Conservation (phyloP, 2,888 invertebrate genomes). For the Acanthosepion pharaonis region DNA sequence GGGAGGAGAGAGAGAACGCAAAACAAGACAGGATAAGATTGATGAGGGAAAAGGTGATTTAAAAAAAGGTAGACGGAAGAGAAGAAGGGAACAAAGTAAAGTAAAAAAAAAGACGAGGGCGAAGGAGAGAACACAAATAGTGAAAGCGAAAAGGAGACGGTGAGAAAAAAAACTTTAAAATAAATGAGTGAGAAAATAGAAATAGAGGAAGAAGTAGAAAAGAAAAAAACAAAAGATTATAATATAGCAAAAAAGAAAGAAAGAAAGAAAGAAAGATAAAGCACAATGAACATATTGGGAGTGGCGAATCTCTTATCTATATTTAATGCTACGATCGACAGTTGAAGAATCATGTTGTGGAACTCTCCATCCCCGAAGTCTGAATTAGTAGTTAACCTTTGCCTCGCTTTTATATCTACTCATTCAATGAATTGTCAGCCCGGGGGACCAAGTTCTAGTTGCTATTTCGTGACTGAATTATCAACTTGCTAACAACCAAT, state of each 20-base stretch:
- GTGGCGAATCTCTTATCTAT: neutral
- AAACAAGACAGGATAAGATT: neutral
- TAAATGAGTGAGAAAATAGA: neutral
- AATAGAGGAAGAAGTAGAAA: neutral
- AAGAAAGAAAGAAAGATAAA: neutral
- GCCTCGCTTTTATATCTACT: neutral
- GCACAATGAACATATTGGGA: neutral
- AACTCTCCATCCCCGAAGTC: slow-evolving; percentile 15
- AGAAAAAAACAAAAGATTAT: neutral
- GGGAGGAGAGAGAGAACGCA: neutral
- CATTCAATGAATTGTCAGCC: neutral
- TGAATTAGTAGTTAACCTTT: slow-evolving; percentile 8
- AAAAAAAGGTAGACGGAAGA: neutral
- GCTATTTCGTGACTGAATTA: neutral
- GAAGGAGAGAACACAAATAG: neutral
- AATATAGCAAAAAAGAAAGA: neutral
- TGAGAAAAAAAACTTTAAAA: too few relatives aligned
- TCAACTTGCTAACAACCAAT: neutral
- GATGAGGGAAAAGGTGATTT: neutral
- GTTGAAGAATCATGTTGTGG: neutral
- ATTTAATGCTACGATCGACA: neutral
- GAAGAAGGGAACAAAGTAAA: neutral
- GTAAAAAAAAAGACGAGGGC: rapidly evolving
- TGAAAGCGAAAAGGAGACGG: neutral
- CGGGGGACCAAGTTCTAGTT: neutral